These are phyloP conservation scores for Drosophila ezoana DNA, from an alignment of 2,888 invertebrate genomes.

Conservation along the genomic window DNA sequence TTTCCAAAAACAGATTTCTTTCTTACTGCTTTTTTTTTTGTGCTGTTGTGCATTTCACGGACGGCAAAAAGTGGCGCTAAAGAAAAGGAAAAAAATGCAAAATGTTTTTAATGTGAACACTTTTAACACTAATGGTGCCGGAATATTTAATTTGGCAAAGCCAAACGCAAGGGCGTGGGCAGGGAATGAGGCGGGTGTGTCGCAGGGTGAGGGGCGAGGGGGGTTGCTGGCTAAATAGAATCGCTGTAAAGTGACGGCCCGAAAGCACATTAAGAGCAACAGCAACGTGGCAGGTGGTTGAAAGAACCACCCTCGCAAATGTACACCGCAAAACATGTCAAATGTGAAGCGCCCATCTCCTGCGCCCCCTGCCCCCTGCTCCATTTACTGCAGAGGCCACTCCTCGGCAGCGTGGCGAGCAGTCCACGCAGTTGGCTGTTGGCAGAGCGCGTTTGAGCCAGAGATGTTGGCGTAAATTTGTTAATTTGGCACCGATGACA, in stretches of 20 bases:
- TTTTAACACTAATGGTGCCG: constrained; percentile 85
- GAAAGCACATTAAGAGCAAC: constrained; percentile 53
- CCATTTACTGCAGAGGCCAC: too few relatives aligned
- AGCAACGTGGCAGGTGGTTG: constrained; percentile 38
- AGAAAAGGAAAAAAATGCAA: constrained; percentile 69
- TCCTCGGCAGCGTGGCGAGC: neutral
- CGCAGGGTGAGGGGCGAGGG: neutral
- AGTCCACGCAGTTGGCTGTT: constrained; percentile 27
- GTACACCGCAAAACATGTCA: constrained; percentile 67
- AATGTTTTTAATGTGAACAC: constrained; percentile 82
- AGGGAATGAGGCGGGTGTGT: neutral
- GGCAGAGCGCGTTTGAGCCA: constrained; percentile 57
- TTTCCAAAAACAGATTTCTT: neutral
- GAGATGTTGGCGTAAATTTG: constrained; percentile 83
- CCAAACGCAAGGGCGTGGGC: constrained; percentile 24
- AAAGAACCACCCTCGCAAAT: constrained; percentile 35
- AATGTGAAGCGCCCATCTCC: constrained; percentile 56
- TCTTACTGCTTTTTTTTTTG: constrained; percentile 4
- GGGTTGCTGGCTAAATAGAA: constrained; percentile 28
- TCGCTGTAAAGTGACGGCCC: constrained; percentile 27
- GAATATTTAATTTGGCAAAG: constrained; percentile 82
- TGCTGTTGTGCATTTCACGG: constrained; percentile 36
- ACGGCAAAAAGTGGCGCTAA: constrained; percentile 23
- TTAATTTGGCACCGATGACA: constrained; percentile 83
- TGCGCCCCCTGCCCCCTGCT: neutral